Evolutionary conservation across 2,113 vertebrate genomes (phyloP).

Genomic region (Protomyctophum bolini): DNA sequence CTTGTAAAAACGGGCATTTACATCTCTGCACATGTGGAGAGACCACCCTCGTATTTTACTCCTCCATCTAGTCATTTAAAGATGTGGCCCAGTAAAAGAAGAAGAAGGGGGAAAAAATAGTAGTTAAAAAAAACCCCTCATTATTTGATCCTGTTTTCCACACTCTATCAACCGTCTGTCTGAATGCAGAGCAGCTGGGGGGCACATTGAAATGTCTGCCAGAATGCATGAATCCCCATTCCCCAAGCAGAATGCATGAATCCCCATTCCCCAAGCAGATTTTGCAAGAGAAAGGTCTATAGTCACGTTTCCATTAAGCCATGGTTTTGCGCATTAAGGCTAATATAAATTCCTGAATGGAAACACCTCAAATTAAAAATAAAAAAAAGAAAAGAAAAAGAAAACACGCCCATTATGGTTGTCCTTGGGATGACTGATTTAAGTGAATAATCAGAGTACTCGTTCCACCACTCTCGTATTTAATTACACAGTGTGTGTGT

Average conservation of each 20-base stretch:
- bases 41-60: constrained; percentile 45
- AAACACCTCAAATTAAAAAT: no score
- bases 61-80: constrained; percentile 45
- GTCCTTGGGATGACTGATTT: no score
- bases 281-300: no score
- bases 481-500: constrained; percentile 52
- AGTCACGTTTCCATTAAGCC: no score
- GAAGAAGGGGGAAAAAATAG: constrained; percentile 8
- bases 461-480: constrained; percentile 40
- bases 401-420: no score
- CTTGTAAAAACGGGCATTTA: constrained; percentile 29
- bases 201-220: constrained; percentile 49
- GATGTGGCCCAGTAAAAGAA: constrained; percentile 37
- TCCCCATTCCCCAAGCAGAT: no score
- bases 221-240: constrained; percentile 26
- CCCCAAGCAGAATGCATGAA: not conserved
- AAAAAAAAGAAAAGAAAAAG: no score
- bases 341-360: no score
- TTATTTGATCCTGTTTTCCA: constrained; percentile 49
- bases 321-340: no score
- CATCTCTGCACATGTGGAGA: constrained; percentile 37
- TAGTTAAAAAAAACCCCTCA: constrained; percentile 14
- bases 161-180: constrained; percentile 32
- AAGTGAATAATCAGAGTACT: no score
- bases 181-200: constrained; percentile 60